Conservation (phyloP, 2,797 vertebrate species). For the Myotis findleyi region DNA sequence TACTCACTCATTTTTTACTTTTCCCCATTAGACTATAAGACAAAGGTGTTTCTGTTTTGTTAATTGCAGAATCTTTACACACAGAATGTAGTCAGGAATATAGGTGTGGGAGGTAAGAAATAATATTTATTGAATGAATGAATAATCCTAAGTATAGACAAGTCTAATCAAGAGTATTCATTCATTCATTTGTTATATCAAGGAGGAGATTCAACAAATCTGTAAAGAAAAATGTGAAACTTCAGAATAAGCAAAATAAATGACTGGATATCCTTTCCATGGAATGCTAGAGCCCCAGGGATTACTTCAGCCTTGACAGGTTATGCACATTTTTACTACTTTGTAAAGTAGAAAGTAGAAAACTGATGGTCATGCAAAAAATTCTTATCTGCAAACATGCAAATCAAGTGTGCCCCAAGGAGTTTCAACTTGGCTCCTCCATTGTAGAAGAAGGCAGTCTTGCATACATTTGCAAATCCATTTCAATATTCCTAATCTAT, state of each 20-base stretch:
- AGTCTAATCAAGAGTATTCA: neutral
- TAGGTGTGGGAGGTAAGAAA: neutral
- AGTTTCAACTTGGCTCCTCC: neutral
- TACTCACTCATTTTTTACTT: neutral
- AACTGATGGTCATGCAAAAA: neutral
- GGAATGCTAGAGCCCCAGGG: neutral
- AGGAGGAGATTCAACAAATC: slow-evolving; percentile 19
- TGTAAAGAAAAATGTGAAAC: neutral
- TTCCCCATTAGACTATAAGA: neutral
- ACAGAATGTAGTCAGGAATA: neutral
- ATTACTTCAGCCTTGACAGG: neutral
- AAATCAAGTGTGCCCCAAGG: neutral
- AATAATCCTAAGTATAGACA: neutral
- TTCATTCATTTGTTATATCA: slow-evolving; percentile 11
- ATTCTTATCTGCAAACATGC: neutral
- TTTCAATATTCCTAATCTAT: neutral
- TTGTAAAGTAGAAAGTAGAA: neutral
- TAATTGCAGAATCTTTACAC: neutral
- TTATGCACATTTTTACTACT: neutral
- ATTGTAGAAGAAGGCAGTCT: neutral
- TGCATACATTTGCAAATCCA: neutral
- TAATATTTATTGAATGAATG: neutral
- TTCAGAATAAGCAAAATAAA: neutral
- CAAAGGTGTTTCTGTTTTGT: neutral
- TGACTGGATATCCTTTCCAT: neutral